Base-by-base conservation (phyloP, 2,888 invertebrate genomes). In the Aporophyla lueneburgensis region DNA sequence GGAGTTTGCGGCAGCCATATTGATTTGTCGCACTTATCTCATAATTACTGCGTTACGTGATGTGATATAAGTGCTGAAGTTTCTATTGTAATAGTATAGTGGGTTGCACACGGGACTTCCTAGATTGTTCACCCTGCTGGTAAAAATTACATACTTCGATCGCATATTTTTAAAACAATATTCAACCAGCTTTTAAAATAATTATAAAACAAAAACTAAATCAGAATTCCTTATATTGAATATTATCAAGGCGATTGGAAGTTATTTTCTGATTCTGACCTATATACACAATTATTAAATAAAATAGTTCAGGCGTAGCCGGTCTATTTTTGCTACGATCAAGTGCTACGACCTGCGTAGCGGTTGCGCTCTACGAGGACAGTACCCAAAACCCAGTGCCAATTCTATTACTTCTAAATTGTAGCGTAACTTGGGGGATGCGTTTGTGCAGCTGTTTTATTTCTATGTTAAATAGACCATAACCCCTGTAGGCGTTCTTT, bases 11-110 rank as follows among this genome's bases (percentile, higher is more conserved):
- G 71, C 80, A 81, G 67, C 49, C 51, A 51, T 69, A 74, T 83
- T 84, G 86, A 85, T 80, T 83, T 75, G 78, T 82, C 74, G 66
- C 65, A 74, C 67, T 74, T 76, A 76, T 66, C 74, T 77, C 54
- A 75, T 80, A 76, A 80, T 82, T 78, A 68, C 78, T 68, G 61
- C 56, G 27, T 85, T 87, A 80, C 76, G 56, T 80, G 75, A 71
- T 46, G 67, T 74, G 68, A 63, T 69, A 67, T 67, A 73, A 63
- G 24, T 61, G 46, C 54, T 12, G 12, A 56, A 19, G 58, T 51
- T 54, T 61, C 61, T 59, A n/a, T 72, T 81, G 33, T 62, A 66
- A 61, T 46, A 77, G 66, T 61, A 75, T 53, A 65, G 1, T 49
- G 16, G 21, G 40, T 53, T 49, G 9, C 49, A 27, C 24, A 67